These are phyloP conservation scores for Aphelenchoides fujianensis DNA, from an alignment of 1,140 invertebrate genomes.

Conservation along the genomic window DNA sequence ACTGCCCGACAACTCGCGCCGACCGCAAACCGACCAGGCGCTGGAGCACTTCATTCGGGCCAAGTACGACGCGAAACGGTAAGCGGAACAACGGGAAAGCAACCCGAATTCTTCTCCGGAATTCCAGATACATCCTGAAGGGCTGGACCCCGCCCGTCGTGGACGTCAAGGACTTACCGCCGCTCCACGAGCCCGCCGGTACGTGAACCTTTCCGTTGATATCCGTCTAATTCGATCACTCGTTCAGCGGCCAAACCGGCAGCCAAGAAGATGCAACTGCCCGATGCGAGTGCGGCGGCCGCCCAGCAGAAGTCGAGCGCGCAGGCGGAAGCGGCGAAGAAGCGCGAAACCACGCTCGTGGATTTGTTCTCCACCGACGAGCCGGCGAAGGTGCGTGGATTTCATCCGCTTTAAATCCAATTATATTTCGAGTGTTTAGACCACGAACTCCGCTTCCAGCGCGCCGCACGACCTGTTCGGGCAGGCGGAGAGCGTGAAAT, in stretches of 20 bases:
- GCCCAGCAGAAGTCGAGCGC: constrained; percentile 4
- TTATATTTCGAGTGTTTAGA: constrained; percentile 12
- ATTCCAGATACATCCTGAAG: constrained; percentile 43
- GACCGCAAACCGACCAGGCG: constrained; percentile 80
- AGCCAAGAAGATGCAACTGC: neutral
- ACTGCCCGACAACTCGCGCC: constrained; percentile 84
- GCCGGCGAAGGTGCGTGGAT: neutral
- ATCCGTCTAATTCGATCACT: neutral
- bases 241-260: constrained; percentile 15
- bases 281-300: neutral
- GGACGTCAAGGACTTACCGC: constrained; percentile 33
- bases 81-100: too few relatives aligned
- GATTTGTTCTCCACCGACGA: constrained; percentile 26
- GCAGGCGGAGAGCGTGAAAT: neutral
- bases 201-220: constrained; percentile 10
- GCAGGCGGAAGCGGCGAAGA: neutral
- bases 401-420: neutral
- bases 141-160: constrained; percentile 38
- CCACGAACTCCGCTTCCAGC: neutral
- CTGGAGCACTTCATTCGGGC: constrained; percentile 89
- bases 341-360: constrained; percentile 14
- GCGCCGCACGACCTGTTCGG: neutral
- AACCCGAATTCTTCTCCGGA: constrained; percentile 6
- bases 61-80: constrained; percentile 97
- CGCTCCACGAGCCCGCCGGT: constrained; percentile 7